Evolutionary conservation across 2,888 invertebrate genomes (phyloP), one percentile per base, ranked within the genome.

Genomic region (Tillus elongatus): DNA sequence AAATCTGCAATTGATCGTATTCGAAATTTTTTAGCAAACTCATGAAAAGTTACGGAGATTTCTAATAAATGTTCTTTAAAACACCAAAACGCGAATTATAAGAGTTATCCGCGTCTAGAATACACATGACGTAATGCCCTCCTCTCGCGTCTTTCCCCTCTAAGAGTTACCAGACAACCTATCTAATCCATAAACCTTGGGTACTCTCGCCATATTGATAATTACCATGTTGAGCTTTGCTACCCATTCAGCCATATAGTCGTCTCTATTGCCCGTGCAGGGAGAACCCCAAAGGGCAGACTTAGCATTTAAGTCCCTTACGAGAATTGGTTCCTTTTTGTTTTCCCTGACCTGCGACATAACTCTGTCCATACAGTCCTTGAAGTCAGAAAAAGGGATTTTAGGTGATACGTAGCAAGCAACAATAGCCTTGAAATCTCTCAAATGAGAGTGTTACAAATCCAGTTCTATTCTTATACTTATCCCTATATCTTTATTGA

Each of bases 401-500:
- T 19, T 19, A 6, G 24, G 24, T n/a, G 24, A 19, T n/a, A 19
- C 6, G 24, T 19, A 19, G 6, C n/a, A n/a, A n/a, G n/a, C 6
- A 19, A n/a, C 24, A 19, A n/a, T 19, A 19, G 6, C 6, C 24
- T n/a, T 19, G 6, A 6, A 6, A 19, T n/a, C 24, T 19, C 6
- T n/a, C 24, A 19, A 19, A 19, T n/a, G 24, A 19, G 24, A 19
- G n/a, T n/a, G n/a, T 19, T 6, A 19, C 24, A 8, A 19, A 19
- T 6, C n/a, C 6, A 19, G 24, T 8, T 6, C n/a, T n/a, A n/a
- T 19, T 6, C 24, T 19, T 6, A 6, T n/a, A 19, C 6, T n/a
- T 19, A n/a, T 19, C n/a, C 24, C 24, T 8, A 19, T 19, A n/a
- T 19, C n/a, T 19, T 19, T 19, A 19, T 19, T 19, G n/a, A 19